Evolutionary conservation across 1,140 invertebrate species (phyloP), one percentile per base, ranked within the genome.

Genomic region (Acyrthosiphon pisum): DNA sequence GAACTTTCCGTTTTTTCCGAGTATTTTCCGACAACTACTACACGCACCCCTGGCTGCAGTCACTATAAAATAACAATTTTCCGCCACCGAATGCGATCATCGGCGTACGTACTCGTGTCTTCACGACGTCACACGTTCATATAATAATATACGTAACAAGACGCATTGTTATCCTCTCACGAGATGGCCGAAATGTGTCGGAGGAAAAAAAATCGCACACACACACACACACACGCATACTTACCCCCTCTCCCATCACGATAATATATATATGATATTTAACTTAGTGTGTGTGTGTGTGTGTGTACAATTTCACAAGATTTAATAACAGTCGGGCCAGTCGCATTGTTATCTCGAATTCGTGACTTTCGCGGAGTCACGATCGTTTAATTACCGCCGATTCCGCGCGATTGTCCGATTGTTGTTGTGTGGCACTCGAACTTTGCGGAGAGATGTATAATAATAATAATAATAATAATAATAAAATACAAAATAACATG

Each of bases 331-430:
- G 68, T 50, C 9, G 90, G 90, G 60, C 26, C 44, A n/a, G 90
- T 35, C 22, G 90, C 68, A 91, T 91, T 91, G 90, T 91, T 91
- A 91, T 83, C 90, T 48, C 26, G 68, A 41, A 83, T 81, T 91
- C 90, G 90, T 91, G 90, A 91, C 90, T 91, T 91, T 93, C 93
- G 68, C 86, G 11, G 26, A 90, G 53, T 90, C 86, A 90, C 93
- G 89, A 90, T 90, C 60, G 93, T 90, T 90, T 90, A 90, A 90
- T 88, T 90, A 50, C 56, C 60, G 23, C 76, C 41, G 93, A 93
- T 68, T 88, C 84, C 30, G 26, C 41, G 84, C 86, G 86, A 86
- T 90, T 90, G 53, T 90, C 60, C 89, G 81, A 93, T 90, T 93
- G 93, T 76, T 90, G 60, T 50, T 50, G 44, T 41, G 50, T 88